Conservation (phyloP, 2,888 invertebrate genomes). For the Masnerella sp. region DNA sequence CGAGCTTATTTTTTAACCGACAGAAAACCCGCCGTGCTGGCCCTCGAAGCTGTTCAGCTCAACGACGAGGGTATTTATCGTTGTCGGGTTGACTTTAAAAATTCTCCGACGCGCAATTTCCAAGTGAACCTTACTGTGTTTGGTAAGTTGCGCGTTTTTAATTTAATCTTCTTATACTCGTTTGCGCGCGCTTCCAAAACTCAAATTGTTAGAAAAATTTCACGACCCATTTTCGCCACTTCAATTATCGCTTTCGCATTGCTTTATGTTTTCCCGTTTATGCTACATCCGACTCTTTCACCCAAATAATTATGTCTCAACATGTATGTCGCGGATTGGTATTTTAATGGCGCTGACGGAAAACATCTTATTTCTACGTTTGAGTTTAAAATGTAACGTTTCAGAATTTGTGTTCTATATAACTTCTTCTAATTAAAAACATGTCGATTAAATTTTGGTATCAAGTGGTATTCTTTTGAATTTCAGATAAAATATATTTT, state of each 20-base stretch:
- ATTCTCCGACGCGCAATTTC: slow-evolving; percentile 80
- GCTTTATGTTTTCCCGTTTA: slow-evolving; percentile 7
- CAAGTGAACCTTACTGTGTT: slow-evolving; percentile 80
- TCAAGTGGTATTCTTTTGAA: too few relatives aligned
- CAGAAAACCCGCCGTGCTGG: slow-evolving; percentile 77
- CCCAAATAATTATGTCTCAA: too few relatives aligned
- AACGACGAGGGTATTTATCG: slow-evolving; percentile 78
- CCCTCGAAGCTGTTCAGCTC: slow-evolving; percentile 78
- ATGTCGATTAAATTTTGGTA: too few relatives aligned
- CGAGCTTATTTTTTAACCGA: slow-evolving; percentile 80
- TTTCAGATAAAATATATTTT: too few relatives aligned
- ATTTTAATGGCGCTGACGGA: too few relatives aligned
- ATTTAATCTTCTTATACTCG: slow-evolving; percentile 25
- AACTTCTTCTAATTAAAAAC: too few relatives aligned
- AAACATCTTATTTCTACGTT: background rate
- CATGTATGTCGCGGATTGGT: too few relatives aligned
- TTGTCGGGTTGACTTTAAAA: slow-evolving; percentile 80
- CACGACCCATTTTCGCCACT: slow-evolving; percentile 18
- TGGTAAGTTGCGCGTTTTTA: slow-evolving; percentile 74
- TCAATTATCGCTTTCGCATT: slow-evolving; percentile 1
- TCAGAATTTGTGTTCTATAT: too few relatives aligned
- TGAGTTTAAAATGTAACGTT: too few relatives aligned
- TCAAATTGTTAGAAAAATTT: slow-evolving; percentile 17
- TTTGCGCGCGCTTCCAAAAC: slow-evolving; percentile 5
- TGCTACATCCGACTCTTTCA: too few relatives aligned